Conservation (phyloP, 2,113 vertebrate genomes). For the Mus pahari region DNA sequence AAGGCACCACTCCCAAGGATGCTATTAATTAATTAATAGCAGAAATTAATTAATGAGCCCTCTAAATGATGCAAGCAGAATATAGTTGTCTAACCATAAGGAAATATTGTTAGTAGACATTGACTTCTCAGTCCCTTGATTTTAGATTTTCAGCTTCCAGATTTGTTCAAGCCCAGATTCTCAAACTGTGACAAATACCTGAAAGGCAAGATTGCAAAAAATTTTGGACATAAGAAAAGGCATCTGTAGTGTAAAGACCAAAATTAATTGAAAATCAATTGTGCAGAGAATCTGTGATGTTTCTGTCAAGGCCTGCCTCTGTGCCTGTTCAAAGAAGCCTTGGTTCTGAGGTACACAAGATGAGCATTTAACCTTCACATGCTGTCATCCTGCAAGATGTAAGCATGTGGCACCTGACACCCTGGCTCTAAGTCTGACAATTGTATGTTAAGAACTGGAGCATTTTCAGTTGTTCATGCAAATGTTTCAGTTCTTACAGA, state of each 20-base stretch:
- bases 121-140: neutral
- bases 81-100: neutral
- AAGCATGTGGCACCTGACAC: neutral
- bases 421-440: neutral
- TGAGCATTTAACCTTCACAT: no score
- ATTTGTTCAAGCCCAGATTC: neutral
- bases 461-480: neutral
- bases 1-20: neutral
- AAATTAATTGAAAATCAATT: neutral
- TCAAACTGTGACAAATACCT: neutral
- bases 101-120: neutral
- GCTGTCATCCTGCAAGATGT: neutral
- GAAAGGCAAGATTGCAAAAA: neutral
- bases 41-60: neutral
- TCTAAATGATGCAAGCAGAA: neutral
- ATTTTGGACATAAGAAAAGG: neutral
- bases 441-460: no score
- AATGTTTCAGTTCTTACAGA: neutral
- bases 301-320: neutral
- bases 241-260: neutral
- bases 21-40: no score
- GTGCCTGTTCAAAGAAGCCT: neutral
- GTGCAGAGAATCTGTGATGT: neutral
- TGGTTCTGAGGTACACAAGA: neutral
- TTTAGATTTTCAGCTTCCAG: neutral